Percentiles rank a stretch among this genome's conserved stretches.
Conservation (phyloP, 2,113 vertebrate species). For the Rafetus swinhoei region DNA sequence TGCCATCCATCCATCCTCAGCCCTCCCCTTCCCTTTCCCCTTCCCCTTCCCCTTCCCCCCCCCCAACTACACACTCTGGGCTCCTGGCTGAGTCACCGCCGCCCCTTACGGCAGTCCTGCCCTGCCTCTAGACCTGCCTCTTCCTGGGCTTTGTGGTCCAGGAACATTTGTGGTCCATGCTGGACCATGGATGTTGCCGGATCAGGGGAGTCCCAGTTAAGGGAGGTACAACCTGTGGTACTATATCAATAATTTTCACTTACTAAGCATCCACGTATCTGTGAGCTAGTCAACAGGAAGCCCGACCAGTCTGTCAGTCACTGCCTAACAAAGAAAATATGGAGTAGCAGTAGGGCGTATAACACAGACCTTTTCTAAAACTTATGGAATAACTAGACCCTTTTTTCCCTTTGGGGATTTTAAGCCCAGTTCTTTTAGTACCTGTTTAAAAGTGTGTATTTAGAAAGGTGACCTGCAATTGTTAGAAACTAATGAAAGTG, state of each 20-base stretch:
- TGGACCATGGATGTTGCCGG: too few relatives aligned
- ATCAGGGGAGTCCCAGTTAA: too few relatives aligned
- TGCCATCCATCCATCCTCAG: too few relatives aligned
- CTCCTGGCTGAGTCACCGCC: too few relatives aligned
- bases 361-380: background rate
- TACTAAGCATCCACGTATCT: background rate
- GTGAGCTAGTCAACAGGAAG: background rate
- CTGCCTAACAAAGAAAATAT: background rate
- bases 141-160: too few relatives aligned
- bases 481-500: background rate
- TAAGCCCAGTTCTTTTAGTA: background rate
- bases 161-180: too few relatives aligned
- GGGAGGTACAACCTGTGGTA: too few relatives aligned
- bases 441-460: background rate
- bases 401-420: background rate
- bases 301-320: background rate
- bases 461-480: fast-evolving
- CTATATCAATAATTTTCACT: background rate
- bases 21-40: too few relatives aligned
- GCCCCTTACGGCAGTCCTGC: too few relatives aligned
- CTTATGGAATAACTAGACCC: background rate
- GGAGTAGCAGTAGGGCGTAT: background rate
- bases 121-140: too few relatives aligned
- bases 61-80: too few relatives aligned
- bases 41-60: too few relatives aligned